Evolutionary conservation across 2,888 invertebrate species (phyloP), one percentile per base, ranked within the genome.

Genomic region (Trisateles emortualis): DNA sequence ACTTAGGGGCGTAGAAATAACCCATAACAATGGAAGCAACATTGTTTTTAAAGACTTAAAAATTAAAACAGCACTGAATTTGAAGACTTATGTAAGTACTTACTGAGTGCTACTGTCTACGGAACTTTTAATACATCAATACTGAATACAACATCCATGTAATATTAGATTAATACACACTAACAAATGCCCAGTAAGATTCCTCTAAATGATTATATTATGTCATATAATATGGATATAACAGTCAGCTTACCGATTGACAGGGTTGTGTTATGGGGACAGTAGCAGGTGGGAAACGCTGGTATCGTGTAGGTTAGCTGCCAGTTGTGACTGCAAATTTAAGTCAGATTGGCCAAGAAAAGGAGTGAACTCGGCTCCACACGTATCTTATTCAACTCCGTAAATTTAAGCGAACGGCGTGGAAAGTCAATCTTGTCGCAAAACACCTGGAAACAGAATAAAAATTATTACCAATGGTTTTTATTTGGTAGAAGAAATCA

Each of bases 351-450:
- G 59, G 98, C 94, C 77, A 98, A 92, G 56, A 98, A 90, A 78
- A 97, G 97, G 81, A 96, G 95, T 38, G 97, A 97, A 53, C 96
- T 95, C 59, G 98, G 92, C 39, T 97, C 96, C 53, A 95, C 96
- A 40, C 96, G 95, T 40, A 95, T 94, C 88, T 96, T 96, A 33
- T 96, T 94, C 68, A 98, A 92, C 86, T 98, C 97, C 1, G 96
- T 96, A 78, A 97, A 95, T 71, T 95, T 95, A 50, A 97, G 94
- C 3, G 96, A 96, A 80, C 97, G 95, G 68, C 96, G 94, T 16
- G 96, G 95, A 81, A 96, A 97, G 83, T 97, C 96, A 35, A 98
- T 96, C 92, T 96, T 97, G 74, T 97, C 97, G 64, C 96, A 96
- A 78, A 98, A 96, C 45, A 97, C 95, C 96, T 96, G 91, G 35